Evolutionary conservation across 1,140 invertebrate genomes (phyloP), one percentile per base, ranked within the genome.

Genomic region (Linepithema humile): DNA sequence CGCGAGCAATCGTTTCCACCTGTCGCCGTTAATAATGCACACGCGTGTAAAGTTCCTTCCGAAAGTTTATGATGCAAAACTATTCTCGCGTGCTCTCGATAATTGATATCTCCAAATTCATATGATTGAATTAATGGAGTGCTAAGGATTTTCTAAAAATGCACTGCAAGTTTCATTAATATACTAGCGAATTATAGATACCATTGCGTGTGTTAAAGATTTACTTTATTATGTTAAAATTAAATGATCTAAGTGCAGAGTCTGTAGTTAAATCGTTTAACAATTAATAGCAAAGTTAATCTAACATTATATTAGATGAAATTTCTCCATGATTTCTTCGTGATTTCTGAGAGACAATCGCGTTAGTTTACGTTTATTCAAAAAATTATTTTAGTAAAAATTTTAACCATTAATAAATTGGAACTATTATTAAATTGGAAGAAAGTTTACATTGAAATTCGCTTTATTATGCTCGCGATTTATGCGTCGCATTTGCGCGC

Each of bases 1-100:
- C 7, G 32, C 50, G 38, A 48, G 38, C 62, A 78, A 78, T 23
- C 23, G 23, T 67, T 67, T 78, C 23, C 62, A 78, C 17, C 62
- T 53, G 62, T 67, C 75, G 17, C 23, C 35, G 17, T 77, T 65
- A 77, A 67, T 67, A 78, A 78, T 40, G 20, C 20, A 15, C 35
- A 32, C 48, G 2, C 9, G 15, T 4, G 29, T 23, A 50, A 64
- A 75, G 7, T 12, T 4, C 4, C 9, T 5, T n/a, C 6, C 23
- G 23, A 67, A 78, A 43, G 32, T 67, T 55, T 10, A 67, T 17
- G 35, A 55, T 40, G 48, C 10, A 53, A 78, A 67, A 38, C 9
- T 40, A 55, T 6, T 29, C 10, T 78, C 17, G 45, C 15, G 38
- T 23, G 29, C 45, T 3, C 20, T 53, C 10, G 17, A 65, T 29